Base-by-base conservation (phyloP, 2,113 vertebrate species). In the Opisthocomus hoazin region DNA sequence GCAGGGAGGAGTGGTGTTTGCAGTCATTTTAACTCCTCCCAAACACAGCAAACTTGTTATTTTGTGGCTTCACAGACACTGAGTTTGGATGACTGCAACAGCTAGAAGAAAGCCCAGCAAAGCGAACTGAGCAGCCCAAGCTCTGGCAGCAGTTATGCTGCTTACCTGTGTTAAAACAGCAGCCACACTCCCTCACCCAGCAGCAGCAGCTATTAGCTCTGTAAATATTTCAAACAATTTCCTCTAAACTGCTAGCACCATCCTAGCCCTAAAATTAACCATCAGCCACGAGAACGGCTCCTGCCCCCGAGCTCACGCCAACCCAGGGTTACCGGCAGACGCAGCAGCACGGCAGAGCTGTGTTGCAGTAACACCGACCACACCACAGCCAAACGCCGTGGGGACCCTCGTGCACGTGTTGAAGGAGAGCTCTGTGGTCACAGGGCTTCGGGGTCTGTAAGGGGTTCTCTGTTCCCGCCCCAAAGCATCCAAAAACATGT, bases 1-100 rank as follows among this genome's bases (percentile, higher is more conserved):
- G 89, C 71, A 84, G 39, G 65, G 82, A 83, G 88, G 90, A 90
- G 82, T 68, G 65, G 83, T 77, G 79, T 69, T 88, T 97, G 89
- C 93, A 97, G 91, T 65, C 81, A 68, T 95, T 95, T 84, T 87
- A 96, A 96, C 91, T 95, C 94, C 93, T 96, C 93, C 95, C 93
- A 71, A 74, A 69, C 81, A 89, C 69, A 87, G 81, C 84, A 79
- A 93, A 94, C 65, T 81, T 78, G 89, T 65, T 75, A 79, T 96
- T 93, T 89, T 51, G 81, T 76, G 81, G 87, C 87, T 94, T 95
- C 57, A 11, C 87, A 87, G 66, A 23, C 60, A 39, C 21, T 17
- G 43, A 74, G 78, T 95, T 75, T 46, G 89, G 74, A 91, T 87
- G 74, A 89, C 3, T 20, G 64, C 77, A 84, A 76, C 34, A 26